A percentile compares a stretch with the other conserved stretches of the same genome.
Evolutionary conservation across 1,140 invertebrate genomes (phyloP).

Genomic region (Drosophila arizonae): DNA sequence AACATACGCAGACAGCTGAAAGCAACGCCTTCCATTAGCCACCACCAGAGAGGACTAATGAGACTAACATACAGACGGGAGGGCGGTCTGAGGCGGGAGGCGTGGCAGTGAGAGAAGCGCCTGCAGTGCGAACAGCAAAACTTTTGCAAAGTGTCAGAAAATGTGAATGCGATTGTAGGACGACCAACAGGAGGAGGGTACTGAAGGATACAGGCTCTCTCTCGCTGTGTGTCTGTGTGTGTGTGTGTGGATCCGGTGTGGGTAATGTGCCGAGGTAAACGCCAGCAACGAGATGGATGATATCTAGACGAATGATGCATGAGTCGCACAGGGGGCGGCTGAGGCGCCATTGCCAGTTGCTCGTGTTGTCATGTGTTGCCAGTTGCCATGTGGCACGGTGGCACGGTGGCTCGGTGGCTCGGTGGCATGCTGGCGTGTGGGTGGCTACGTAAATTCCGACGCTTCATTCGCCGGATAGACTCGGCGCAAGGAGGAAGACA

Average conservation of each 20-base stretch:
- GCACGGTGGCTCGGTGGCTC: not conserved
- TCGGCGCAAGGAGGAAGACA: slow-evolving; percentile 43
- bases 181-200: slow-evolving; percentile 2
- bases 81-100: not conserved
- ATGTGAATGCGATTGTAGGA: slow-evolving; percentile 54
- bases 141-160: slow-evolving; percentile 67
- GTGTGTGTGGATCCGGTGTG: slow-evolving; percentile 32
- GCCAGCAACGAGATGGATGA: slow-evolving; percentile 75
- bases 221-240: slow-evolving; percentile 4
- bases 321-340: slow-evolving; percentile 65
- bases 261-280: slow-evolving; percentile 75
- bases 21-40: slow-evolving; percentile 57
- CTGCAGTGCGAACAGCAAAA: slow-evolving; percentile 65
- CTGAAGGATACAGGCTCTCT: slow-evolving; percentile 5
- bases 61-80: slow-evolving; percentile 46
- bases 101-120: slow-evolving; percentile 41
- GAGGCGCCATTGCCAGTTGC: slow-evolving; percentile 7
- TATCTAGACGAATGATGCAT: slow-evolving; percentile 81
- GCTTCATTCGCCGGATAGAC: slow-evolving; percentile 71
- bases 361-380: slow-evolving; percentile 25
- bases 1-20: slow-evolving; percentile 49
- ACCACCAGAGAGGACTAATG: slow-evolving; percentile 52
- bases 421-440: not conserved
- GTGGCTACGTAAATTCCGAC: slow-evolving; percentile 55
- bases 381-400: slow-evolving; percentile 23